These are phyloP conservation scores for Myzus persicae DNA, from an alignment of 1,140 invertebrate genomes.

Conservation along the genomic window DNA sequence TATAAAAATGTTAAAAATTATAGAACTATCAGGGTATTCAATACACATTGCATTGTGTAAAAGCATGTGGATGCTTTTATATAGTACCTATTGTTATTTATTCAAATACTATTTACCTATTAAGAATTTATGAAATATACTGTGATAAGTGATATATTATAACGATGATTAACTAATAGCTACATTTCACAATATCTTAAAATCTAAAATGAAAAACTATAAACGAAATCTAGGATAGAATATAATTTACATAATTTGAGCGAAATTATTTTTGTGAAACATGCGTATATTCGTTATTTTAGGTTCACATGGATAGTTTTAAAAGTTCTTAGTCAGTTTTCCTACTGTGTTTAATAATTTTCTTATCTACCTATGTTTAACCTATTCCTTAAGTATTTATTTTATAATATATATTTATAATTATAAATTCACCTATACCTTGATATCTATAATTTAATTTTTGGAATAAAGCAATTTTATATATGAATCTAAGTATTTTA, in stretches of 20 bases:
- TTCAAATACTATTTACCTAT: not conserved
- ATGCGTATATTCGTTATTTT: not conserved
- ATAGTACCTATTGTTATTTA: too few relatives aligned
- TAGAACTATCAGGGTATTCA: too few relatives aligned
- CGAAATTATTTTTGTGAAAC: not conserved
- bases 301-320: not conserved
- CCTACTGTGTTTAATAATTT: not conserved
- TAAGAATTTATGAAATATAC: not conserved
- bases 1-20: too few relatives aligned
- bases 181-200: not conserved
- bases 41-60: too few relatives aligned
- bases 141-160: not conserved
- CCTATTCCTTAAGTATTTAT: too few relatives aligned
- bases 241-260: not conserved
- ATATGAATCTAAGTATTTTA: not conserved
- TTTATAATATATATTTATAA: not conserved
- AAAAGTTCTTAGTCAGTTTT: not conserved
- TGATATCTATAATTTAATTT: not conserved
- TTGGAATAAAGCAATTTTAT: not conserved
- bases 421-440: not conserved
- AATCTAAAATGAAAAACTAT: too few relatives aligned
- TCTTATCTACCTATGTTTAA: not conserved
- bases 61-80: too few relatives aligned
- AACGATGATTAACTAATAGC: not conserved
- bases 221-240: too few relatives aligned